phyloP scores from a whole-genome alignment of 64 coral and sea anemone genomes.

The Porites australiensis region DNA sequence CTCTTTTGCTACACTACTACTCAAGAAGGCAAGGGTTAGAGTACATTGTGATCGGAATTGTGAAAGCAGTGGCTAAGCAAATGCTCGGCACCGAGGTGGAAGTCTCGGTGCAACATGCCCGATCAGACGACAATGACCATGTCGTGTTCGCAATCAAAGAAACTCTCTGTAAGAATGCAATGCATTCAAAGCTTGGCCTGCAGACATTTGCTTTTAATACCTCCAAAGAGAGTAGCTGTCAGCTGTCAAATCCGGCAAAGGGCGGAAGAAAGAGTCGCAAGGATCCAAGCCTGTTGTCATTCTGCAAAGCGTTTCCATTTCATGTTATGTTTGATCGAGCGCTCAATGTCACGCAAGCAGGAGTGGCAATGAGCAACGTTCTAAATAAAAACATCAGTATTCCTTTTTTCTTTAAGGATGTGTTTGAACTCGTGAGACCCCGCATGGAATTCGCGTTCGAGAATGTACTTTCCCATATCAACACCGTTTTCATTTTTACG shows the following conservation, averaged over 20 bases:
- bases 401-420: slow-evolving; percentile 81
- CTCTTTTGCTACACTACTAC: slow-evolving; percentile 91
- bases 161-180: slow-evolving; percentile 60
- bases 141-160: slow-evolving; percentile 90
- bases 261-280: slow-evolving; percentile 30
- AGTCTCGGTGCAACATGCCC: slow-evolving; percentile 58
- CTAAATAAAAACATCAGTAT: slow-evolving; percentile 69
- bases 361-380: slow-evolving; percentile 78
- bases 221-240: neutral
- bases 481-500: slow-evolving; percentile 93
- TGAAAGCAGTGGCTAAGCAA: slow-evolving; percentile 91
- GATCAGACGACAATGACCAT: slow-evolving; percentile 69
- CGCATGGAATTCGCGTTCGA: slow-evolving; percentile 92
- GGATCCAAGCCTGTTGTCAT: slow-evolving; percentile 86
- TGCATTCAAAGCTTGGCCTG: slow-evolving; percentile 89
- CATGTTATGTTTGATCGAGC: slow-evolving; percentile 95
- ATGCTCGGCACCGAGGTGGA: slow-evolving; percentile 81
- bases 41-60: slow-evolving; percentile 94
- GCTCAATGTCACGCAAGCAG: slow-evolving; percentile 83
- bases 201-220: slow-evolving; percentile 69
- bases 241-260: neutral
- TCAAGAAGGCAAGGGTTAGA: slow-evolving; percentile 85
- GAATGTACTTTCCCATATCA: slow-evolving; percentile 88
- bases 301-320: slow-evolving; percentile 98
- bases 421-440: slow-evolving; percentile 84